A percentile compares a stretch with the other conserved stretches of the same genome.
Conservation (phyloP, 2,888 invertebrate genomes). For the Danaus chrysippus region DNA sequence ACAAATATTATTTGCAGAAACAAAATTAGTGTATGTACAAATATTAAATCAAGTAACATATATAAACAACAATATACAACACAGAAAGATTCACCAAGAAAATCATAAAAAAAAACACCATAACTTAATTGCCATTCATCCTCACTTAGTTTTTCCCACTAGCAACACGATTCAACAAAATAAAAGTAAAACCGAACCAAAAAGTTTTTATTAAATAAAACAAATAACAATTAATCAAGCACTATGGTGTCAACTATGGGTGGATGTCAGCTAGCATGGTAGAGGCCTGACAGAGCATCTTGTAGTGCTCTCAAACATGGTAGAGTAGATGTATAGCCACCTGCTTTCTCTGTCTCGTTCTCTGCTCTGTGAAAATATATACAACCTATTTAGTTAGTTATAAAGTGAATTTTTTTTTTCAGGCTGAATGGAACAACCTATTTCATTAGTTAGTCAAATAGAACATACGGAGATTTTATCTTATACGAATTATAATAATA, state of each 20-base stretch:
- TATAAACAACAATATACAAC: no score
- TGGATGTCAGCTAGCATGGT: slow-evolving; percentile 71
- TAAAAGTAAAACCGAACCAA: slow-evolving; percentile 18
- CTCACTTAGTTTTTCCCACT: background rate
- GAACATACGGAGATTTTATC: no score
- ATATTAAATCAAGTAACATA: no score
- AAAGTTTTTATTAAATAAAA: background rate
- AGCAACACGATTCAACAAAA: slow-evolving; percentile 3
- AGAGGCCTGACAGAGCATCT: slow-evolving; percentile 91
- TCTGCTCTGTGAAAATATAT: slow-evolving; percentile 74
- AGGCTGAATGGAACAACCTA: no score
- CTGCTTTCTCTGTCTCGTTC: slow-evolving; percentile 87
- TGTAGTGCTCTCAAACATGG: slow-evolving; percentile 93
- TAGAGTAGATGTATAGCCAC: slow-evolving; percentile 90
- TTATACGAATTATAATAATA: no score
- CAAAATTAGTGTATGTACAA: no score
- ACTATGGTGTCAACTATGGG: slow-evolving; percentile 38
- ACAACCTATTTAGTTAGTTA: no score
- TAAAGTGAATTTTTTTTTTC: no score
- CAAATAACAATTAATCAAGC: slow-evolving; percentile 40
- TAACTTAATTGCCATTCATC: background rate
- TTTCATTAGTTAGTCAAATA: no score
- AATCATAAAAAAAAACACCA: no score
- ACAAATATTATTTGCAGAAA: no score
- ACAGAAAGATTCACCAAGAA: no score